phyloP scores from a whole-genome alignment of 1,140 invertebrate genomes.

The Caenorhabditis tropicalis region DNA sequence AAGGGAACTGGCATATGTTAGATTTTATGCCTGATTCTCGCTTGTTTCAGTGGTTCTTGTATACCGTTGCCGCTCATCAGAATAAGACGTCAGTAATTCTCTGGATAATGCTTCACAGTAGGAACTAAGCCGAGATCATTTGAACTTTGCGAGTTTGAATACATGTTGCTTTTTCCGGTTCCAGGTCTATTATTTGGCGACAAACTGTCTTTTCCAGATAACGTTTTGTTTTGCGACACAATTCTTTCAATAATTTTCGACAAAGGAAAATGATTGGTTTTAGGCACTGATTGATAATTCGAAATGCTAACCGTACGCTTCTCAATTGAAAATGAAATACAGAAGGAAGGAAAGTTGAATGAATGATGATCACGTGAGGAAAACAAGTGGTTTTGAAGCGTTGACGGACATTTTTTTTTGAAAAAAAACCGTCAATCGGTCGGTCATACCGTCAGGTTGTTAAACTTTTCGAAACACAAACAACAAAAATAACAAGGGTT shows the following conservation, averaged over 20 bases:
- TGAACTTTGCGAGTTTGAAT: neutral
- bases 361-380: conserved; percentile 37
- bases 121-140: too few relatives aligned
- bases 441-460: conserved; percentile 37
- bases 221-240: conserved; percentile 29
- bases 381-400: conserved; percentile 24
- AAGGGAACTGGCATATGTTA: too few relatives aligned
- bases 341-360: neutral
- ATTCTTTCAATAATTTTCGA: conserved; percentile 10
- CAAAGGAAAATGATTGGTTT: conserved; percentile 2
- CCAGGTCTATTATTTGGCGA: neutral
- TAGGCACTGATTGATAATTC: neutral
- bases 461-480: conserved; percentile 42
- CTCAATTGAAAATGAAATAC: neutral
- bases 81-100: too few relatives aligned
- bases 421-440: conserved; percentile 39
- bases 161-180: neutral
- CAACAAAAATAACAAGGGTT: conserved; percentile 41
- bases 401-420: conserved; percentile 13
- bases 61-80: too few relatives aligned
- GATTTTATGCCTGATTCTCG: too few relatives aligned
- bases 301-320: neutral
- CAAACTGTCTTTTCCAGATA: conserved; percentile 19
- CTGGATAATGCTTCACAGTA: too few relatives aligned
- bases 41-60: too few relatives aligned